Conservation (phyloP, 2,113 vertebrate genomes). For the Crotalus viridis region DNA sequence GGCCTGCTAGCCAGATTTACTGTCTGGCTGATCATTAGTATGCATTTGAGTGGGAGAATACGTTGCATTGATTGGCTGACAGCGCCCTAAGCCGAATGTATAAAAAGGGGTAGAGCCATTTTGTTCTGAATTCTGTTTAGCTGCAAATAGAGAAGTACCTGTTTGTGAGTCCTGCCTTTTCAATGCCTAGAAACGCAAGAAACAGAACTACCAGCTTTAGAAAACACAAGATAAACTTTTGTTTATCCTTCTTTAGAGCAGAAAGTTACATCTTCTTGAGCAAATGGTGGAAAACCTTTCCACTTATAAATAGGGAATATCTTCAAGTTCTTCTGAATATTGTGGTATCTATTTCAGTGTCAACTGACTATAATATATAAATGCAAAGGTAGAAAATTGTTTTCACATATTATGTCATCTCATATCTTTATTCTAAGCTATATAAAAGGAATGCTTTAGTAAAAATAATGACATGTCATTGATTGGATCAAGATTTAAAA, state of each 20-base stretch:
- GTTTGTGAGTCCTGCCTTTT: too few species aligned
- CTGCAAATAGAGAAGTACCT: too few species aligned
- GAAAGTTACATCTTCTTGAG: neutral
- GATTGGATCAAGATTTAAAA: neutral
- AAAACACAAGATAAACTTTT: neutral
- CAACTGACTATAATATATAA: neutral
- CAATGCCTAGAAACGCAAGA: too few species aligned
- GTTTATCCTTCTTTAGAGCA: neutral
- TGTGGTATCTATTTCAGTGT: neutral
- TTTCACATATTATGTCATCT: neutral
- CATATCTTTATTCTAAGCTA: neutral
- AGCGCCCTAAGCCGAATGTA: too few species aligned
- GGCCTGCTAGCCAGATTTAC: too few species aligned
- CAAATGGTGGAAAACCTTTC: fast-evolving
- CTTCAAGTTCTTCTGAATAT: fast-evolving
- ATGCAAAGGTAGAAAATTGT: neutral
- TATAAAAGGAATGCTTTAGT: neutral
- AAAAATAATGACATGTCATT: neutral
- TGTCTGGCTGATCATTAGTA: too few species aligned
- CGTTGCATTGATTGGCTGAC: too few species aligned
- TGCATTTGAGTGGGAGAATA: too few species aligned
- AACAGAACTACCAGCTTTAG: fast-evolving
- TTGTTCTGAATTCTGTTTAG: too few species aligned
- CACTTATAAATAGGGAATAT: neutral
- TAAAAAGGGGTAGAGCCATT: too few species aligned